Conservation (phyloP, 53 echinoderm and acorn worm species). For the Crossaster papposus region DNA sequence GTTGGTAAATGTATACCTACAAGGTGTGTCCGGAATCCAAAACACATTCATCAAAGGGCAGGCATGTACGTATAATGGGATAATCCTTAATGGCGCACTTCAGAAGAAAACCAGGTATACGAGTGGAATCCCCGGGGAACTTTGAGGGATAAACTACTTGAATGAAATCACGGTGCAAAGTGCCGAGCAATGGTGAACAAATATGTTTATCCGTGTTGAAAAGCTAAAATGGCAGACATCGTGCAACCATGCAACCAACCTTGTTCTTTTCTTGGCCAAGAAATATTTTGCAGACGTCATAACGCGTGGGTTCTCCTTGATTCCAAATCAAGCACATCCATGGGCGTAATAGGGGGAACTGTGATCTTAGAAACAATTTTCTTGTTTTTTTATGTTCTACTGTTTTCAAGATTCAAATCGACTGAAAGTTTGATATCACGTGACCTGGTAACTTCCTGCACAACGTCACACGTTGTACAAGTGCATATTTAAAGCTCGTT, state of each 20-base stretch:
- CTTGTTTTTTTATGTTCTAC: too few species aligned
- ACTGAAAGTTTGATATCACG: background rate
- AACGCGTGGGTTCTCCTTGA: too few species aligned
- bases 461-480: background rate
- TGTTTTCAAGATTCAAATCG: background rate
- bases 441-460: background rate
- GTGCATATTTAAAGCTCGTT: background rate
- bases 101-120: background rate
- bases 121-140: background rate
- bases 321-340: too few species aligned
- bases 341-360: too few species aligned
- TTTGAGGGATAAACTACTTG: background rate
- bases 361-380: too few species aligned
- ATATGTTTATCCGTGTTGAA: background rate
- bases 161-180: background rate
- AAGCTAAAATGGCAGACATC: background rate
- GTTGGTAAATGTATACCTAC: background rate
- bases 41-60: background rate
- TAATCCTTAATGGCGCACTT: constrained; percentile 12
- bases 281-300: too few species aligned
- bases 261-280: background rate
- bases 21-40: constrained; percentile 9
- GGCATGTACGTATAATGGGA: background rate
- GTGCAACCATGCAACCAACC: background rate
- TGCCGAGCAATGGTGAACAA: constrained; percentile 1